Percentiles rank a stretch among this genome's conserved stretches.
Conservation (phyloP, 2,797 vertebrate genomes). For the Otus scops region DNA sequence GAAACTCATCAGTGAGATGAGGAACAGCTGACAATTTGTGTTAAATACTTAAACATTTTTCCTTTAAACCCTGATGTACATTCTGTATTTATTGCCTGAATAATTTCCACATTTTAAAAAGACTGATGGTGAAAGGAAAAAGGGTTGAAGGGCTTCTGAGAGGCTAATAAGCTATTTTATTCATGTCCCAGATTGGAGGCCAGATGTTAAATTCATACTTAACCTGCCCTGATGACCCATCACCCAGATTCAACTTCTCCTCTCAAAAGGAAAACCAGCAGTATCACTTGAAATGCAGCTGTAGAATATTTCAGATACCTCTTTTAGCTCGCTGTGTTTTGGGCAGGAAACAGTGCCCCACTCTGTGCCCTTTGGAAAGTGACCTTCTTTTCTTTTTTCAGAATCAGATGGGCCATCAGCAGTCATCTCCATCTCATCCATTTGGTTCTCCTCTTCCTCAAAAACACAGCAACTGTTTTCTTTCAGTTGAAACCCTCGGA, state of each 20-base stretch:
- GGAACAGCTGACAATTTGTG: background rate
- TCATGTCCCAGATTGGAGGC: background rate
- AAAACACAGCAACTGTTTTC: constrained; percentile 68
- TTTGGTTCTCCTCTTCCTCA: constrained; percentile 69
- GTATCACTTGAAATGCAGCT: background rate
- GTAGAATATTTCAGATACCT: constrained; percentile 77
- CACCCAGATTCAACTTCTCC: background rate
- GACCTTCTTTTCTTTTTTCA: constrained; percentile 70
- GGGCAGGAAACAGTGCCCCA: constrained; percentile 70
- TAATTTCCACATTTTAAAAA: background rate
- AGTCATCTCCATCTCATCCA: constrained; percentile 20
- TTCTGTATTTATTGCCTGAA: background rate
- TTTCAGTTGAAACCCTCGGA: constrained; percentile 80
- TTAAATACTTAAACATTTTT: background rate
- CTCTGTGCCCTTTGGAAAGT: constrained; percentile 72
- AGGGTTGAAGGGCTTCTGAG: background rate
- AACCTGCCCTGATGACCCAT: background rate
- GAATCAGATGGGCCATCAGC: constrained; percentile 39
- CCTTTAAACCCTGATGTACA: background rate
- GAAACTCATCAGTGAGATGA: background rate
- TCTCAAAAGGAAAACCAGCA: constrained; percentile 6
- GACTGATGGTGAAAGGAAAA: background rate
- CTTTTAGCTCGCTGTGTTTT: constrained; percentile 78
- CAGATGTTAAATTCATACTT: constrained; percentile 33
- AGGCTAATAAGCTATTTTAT: constrained; percentile 6